Evolutionary conservation across 2,888 invertebrate genomes (phyloP).

Genomic region (Nemotelus nigrinus): DNA sequence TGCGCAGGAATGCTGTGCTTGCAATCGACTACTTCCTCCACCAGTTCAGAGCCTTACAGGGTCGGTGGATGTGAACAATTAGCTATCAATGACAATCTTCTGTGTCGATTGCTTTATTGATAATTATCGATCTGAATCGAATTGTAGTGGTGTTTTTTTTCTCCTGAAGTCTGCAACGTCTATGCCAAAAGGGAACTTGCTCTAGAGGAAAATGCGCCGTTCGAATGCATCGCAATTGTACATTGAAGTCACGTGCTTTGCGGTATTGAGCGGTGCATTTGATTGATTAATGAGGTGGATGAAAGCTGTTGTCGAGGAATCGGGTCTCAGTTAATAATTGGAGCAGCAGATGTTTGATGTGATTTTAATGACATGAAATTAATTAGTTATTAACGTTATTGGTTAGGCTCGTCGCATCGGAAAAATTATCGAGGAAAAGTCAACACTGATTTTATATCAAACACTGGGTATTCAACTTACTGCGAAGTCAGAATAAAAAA

Average conservation of each 20-base stretch:
- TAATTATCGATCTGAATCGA: neutral
- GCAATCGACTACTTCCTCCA: neutral
- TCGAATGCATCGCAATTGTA: neutral
- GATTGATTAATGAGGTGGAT: neutral
- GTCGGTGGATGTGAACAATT: slow-evolving; percentile 29
- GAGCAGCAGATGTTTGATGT: no score
- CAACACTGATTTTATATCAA: no score
- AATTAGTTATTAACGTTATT: no score
- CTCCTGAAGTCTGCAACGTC: neutral
- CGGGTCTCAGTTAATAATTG: no score
- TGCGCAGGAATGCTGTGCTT: neutral
- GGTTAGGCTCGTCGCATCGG: no score
- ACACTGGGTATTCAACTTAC: no score
- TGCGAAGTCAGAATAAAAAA: no score
- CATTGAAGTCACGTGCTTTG: slow-evolving; percentile 35
- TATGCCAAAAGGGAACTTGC: slow-evolving; percentile 39
- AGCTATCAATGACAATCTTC: slow-evolving; percentile 31
- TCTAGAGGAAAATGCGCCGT: slow-evolving; percentile 24
- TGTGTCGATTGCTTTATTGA: slow-evolving; percentile 37
- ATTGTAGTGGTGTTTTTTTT: neutral
- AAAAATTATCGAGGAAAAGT: no score
- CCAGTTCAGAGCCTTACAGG: no score
- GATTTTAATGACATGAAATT: no score
- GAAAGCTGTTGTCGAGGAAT: neutral
- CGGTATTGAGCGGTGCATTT: neutral